Evolutionary conservation across 2,888 invertebrate species (phyloP), one percentile per base, ranked within the genome.

Genomic region (Panzeria rudis): DNA sequence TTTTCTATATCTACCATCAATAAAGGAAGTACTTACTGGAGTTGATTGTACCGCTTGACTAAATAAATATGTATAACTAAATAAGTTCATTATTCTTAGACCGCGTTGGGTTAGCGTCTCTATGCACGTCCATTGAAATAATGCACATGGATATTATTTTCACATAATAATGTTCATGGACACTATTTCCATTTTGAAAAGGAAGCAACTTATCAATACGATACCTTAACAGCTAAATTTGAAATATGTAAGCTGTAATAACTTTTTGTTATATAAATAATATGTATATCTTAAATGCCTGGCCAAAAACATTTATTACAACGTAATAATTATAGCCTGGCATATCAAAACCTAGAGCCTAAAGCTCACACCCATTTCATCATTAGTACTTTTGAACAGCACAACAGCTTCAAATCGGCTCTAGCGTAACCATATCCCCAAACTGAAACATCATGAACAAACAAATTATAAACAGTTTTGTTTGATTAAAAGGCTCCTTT

Each of bases 401-500:
- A 62, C 25, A 56, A 2, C 32, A 44, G 17, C 15, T 59, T 8
- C 8, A n/a, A 13, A 59, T 0, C 15, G 54, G 29, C 15, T n/a
- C 8, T n/a, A 15, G 59, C 17, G 23, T 38, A 32, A 15, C 7
- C 17, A 6, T 44, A 62, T 32, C 23, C 23, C 50, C 38, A 61
- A 32, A 76, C 29, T 29, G 9, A 38, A 68, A 61, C 52, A 62
- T 69, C 32, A 75, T 62, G 52, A 75, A 75, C 32, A 68, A 2
- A 68, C 13, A 75, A 69, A 75, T 64, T 64, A 23, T 23, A 61
- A 69, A 75, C 23, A 64, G 35, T 75, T 76, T 75, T 56, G 13
- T 56, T 82, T 64, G 32, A 54, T 76, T 62, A 62, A 71, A 82
- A 50, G 56, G 44, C 47, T 17, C 29, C 6, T 47, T 32, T 38